phyloP scores from a whole-genome alignment of 2,797 vertebrate species.

The Xiphorhynchus erythropygius region DNA sequence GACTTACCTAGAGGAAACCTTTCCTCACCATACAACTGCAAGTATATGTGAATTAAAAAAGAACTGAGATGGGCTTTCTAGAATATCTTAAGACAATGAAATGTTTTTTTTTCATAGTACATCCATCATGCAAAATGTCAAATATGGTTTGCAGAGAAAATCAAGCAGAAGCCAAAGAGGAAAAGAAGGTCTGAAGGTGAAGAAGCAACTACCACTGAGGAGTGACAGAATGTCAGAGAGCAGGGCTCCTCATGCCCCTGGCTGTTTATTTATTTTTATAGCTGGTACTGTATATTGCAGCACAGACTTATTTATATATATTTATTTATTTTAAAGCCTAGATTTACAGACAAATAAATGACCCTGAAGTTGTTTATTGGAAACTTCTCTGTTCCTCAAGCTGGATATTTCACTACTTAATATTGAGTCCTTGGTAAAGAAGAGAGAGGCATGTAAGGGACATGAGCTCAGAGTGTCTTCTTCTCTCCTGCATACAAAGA shows the following conservation, averaged over 20 bases:
- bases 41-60: neutral
- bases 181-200: conserved; percentile 35
- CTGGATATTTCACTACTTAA: neutral
- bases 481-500: neutral
- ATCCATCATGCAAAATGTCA: conserved; percentile 11
- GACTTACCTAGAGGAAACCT: neutral
- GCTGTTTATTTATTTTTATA: conserved; percentile 28
- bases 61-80: neutral
- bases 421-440: neutral
- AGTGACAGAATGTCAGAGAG: conserved; percentile 33
- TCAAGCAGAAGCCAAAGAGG: conserved; percentile 21
- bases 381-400: neutral
- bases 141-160: conserved; percentile 11
- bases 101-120: neutral
- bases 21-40: neutral
- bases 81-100: conserved; percentile 3
- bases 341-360: neutral
- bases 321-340: neutral
- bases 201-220: neutral
- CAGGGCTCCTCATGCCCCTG: neutral
- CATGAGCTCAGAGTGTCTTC: neutral
- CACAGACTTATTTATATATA: neutral
- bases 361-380: neutral
- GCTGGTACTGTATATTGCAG: neutral
- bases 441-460: neutral